Percentiles rank a stretch among this genome's conserved stretches.
Evolutionary conservation across 2,797 vertebrate species (phyloP).

Genomic region (Enteromius anoplus): DNA sequence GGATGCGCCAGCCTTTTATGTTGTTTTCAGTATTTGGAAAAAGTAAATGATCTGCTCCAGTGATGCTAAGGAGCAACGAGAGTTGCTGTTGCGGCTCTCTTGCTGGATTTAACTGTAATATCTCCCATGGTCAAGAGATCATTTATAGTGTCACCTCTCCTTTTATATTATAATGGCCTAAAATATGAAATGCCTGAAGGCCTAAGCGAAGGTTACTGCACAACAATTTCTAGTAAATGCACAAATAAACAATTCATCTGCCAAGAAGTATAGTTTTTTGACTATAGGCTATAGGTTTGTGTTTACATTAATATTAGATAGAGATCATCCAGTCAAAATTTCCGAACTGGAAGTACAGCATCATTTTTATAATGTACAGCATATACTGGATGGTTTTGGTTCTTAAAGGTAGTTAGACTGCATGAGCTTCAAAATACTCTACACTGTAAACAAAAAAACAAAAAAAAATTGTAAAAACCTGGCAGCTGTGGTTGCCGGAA

Average conservation of each 20-base stretch:
- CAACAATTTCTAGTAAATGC: background rate
- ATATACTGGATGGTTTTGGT: background rate
- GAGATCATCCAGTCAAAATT: background rate
- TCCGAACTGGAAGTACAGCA: background rate
- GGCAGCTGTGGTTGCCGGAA: too few relatives aligned
- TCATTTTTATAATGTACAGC: background rate
- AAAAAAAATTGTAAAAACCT: too few relatives aligned
- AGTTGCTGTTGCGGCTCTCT: background rate
- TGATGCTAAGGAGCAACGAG: background rate
- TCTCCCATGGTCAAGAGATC: background rate
- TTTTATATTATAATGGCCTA: slow-evolving; percentile 9
- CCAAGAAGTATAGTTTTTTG: background rate
- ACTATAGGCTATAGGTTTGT: background rate
- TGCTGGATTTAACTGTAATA: background rate
- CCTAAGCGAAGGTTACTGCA: background rate
- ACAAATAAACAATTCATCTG: background rate
- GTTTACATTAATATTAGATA: background rate
- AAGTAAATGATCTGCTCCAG: background rate
- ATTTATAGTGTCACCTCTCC: background rate
- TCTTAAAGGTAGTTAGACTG: too few relatives aligned
- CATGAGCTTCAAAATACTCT: too few relatives aligned
- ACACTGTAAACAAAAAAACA: too few relatives aligned
- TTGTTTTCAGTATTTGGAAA: background rate
- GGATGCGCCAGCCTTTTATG: background rate
- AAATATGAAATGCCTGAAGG: background rate